Conservation (phyloP, 2,797 vertebrate genomes). For the Gallinago nigripennis region DNA sequence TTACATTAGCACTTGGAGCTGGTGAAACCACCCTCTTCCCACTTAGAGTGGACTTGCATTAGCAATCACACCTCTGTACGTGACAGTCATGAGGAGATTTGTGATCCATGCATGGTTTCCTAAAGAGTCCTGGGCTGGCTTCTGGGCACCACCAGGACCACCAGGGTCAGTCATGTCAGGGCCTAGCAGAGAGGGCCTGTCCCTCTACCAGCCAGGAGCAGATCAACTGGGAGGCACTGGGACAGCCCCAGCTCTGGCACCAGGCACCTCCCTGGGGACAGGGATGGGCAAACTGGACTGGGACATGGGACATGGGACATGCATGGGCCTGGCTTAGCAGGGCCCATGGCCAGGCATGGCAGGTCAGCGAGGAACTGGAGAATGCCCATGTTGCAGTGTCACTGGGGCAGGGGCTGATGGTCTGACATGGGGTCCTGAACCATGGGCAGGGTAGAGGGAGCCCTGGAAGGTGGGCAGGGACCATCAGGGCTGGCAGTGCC, state of each 20-base stretch:
- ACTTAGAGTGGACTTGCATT: neutral
- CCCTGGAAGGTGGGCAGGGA: neutral
- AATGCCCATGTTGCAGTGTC: accelerated
- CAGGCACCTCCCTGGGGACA: neutral
- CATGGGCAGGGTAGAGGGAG: no score
- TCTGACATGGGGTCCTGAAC: neutral
- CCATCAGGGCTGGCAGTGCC: accelerated
- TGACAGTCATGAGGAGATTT: neutral
- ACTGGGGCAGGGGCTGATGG: accelerated
- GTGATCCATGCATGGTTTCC: accelerated
- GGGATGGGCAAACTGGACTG: accelerated
- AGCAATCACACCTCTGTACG: neutral
- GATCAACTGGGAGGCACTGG: accelerated
- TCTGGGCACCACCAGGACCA: neutral
- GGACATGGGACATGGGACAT: accelerated
- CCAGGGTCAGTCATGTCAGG: neutral
- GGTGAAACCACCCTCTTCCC: neutral
- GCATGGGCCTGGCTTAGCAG: accelerated
- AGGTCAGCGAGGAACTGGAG: neutral
- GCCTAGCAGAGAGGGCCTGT: neutral
- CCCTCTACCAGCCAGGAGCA: neutral
- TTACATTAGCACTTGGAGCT: neutral
- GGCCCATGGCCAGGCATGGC: neutral
- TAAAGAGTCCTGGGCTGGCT: neutral
- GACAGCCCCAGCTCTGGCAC: no score